Percentiles rank a stretch among this genome's conserved stretches.
Conservation (phyloP, 2,113 vertebrate genomes). For the Cisticola juncidis region DNA sequence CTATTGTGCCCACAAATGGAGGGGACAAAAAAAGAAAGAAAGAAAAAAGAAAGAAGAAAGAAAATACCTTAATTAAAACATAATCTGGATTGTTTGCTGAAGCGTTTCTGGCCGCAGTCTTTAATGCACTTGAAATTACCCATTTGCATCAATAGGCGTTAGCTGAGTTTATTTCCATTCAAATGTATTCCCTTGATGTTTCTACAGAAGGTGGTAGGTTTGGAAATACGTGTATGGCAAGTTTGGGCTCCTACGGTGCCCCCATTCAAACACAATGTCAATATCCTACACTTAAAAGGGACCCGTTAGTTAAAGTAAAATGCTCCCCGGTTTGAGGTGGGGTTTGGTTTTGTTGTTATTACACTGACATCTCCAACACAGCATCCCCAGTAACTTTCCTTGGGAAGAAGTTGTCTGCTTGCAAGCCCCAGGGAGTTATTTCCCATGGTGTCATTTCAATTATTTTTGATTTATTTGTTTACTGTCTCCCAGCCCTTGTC, state of each 20-base stretch:
- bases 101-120: conserved; percentile 31
- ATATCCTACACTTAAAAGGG: conserved; percentile 57
- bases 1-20: conserved; percentile 16
- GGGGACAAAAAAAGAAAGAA: background rate
- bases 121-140: conserved; percentile 58
- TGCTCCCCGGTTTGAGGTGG: background rate
- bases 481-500: conserved; percentile 23
- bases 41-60: conserved; percentile 12
- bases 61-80: conserved; percentile 65
- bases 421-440: background rate
- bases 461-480: conserved; percentile 63
- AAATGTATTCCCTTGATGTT: conserved; percentile 66
- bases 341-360: conserved; percentile 37
- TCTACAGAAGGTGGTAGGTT: conserved; percentile 47
- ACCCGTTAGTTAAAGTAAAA: conserved; percentile 37
- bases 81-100: conserved; percentile 58
- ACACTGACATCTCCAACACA: conserved; percentile 12
- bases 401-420: conserved; percentile 34
- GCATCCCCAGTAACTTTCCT: conserved; percentile 32
- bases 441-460: conserved; percentile 50
- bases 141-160: conserved; percentile 55
- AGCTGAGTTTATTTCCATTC: conserved; percentile 55
- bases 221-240: conserved; percentile 52
- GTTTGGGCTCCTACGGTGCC: conserved; percentile 32
- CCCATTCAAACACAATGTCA: conserved; percentile 52